Conservation (phyloP, 2,888 invertebrate genomes). For the Heliconius hortense region DNA sequence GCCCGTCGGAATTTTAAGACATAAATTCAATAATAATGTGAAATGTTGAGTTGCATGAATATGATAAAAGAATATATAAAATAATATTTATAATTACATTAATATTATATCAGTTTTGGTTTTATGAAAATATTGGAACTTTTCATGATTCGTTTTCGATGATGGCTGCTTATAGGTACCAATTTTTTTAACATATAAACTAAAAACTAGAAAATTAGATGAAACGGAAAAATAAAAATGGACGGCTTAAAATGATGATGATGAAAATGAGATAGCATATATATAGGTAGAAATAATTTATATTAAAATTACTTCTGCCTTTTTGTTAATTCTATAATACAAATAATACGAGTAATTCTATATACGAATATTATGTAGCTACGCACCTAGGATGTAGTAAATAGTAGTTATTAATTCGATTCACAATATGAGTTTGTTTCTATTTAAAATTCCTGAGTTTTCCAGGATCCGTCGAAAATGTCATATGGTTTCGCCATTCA, state of each 20-base stretch:
- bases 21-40: not conserved
- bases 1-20: conserved; percentile 14
- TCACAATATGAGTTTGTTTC: not conserved
- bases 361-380: not conserved
- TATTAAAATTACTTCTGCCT: not conserved
- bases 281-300: not conserved
- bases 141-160: not conserved
- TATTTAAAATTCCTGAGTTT: not conserved
- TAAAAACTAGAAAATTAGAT: not conserved
- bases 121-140: not conserved
- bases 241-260: no score
- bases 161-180: not conserved
- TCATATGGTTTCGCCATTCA: not conserved
- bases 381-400: not conserved
- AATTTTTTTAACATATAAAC: no score
- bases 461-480: not conserved
- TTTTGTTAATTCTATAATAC: not conserved
- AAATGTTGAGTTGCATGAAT: not conserved
- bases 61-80: not conserved
- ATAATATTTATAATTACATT: no score
- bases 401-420: not conserved
- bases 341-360: not conserved
- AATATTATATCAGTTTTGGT: not conserved
- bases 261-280: not conserved
- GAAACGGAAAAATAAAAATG: no score